These are phyloP conservation scores for Pseudachorutes palmiensis DNA, from an alignment of 1,140 invertebrate genomes.

Conservation along the genomic window DNA sequence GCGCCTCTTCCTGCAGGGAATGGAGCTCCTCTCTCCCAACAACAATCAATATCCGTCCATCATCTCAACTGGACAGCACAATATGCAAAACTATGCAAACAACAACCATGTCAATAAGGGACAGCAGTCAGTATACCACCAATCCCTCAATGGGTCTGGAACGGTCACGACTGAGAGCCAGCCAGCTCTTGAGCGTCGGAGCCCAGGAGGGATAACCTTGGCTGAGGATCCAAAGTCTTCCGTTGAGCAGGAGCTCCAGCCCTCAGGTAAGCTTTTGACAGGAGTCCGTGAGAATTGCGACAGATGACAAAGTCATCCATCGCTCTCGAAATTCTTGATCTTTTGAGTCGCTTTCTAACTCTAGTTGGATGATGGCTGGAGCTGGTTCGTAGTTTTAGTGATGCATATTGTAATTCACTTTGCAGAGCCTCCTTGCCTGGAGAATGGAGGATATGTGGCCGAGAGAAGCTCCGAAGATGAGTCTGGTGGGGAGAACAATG, in stretches of 20 bases:
- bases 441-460: background rate
- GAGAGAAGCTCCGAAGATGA: conserved; percentile 19
- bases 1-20: background rate
- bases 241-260: conserved; percentile 23
- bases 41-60: conserved; percentile 11
- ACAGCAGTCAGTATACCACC: no score
- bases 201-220: no score
- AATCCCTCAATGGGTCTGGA: no score
- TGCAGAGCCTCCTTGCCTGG: background rate
- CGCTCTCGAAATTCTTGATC: background rate
- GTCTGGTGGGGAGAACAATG: background rate
- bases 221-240: no score
- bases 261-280: conserved; percentile 16
- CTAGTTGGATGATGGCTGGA: no score
- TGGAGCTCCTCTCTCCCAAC: background rate
- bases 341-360: background rate
- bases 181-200: no score
- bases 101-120: no score
- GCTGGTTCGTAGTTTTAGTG: background rate
- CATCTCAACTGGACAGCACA: background rate
- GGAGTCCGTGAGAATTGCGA: background rate
- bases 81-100: background rate
- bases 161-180: no score
- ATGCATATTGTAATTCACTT: no score
- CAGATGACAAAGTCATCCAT: background rate